phyloP scores from a whole-genome alignment of 2,113 vertebrate species.

The Falco punctatus region DNA sequence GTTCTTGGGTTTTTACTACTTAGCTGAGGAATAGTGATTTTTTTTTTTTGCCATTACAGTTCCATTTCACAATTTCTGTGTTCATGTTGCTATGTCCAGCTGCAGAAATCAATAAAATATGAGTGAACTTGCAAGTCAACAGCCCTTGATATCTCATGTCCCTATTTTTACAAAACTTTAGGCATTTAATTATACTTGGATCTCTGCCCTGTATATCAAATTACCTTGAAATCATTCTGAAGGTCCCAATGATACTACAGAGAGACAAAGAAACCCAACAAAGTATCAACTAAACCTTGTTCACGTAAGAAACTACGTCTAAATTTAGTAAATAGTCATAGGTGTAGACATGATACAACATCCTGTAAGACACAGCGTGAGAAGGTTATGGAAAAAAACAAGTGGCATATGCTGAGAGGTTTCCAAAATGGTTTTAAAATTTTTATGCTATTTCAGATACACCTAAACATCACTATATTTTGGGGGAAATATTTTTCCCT shows the following conservation, averaged over 20 bases:
- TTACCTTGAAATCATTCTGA: not conserved
- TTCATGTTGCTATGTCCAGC: not conserved
- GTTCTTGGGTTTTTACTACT: not conserved
- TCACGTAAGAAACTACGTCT: not conserved
- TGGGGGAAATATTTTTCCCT: not conserved
- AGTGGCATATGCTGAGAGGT: not conserved
- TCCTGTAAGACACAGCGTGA: not conserved
- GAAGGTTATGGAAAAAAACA: not conserved
- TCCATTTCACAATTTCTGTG: not conserved
- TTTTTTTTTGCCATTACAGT: not conserved
- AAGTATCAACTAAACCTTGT: not conserved
- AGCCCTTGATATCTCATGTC: not conserved
- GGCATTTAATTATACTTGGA: not conserved
- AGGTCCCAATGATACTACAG: not conserved
- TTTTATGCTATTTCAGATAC: not conserved
- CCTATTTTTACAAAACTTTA: not conserved
- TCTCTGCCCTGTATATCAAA: not conserved
- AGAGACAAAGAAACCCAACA: not conserved
- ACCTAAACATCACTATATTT: not conserved
- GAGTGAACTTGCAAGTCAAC: not conserved
- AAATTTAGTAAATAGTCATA: not conserved
- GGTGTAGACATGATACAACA: rapidly evolving
- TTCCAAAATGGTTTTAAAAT: not conserved
- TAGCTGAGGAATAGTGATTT: not conserved
- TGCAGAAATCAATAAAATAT: not conserved